Evolutionary conservation across 2,888 invertebrate species (phyloP).

Genomic region (Cephus runcator): DNA sequence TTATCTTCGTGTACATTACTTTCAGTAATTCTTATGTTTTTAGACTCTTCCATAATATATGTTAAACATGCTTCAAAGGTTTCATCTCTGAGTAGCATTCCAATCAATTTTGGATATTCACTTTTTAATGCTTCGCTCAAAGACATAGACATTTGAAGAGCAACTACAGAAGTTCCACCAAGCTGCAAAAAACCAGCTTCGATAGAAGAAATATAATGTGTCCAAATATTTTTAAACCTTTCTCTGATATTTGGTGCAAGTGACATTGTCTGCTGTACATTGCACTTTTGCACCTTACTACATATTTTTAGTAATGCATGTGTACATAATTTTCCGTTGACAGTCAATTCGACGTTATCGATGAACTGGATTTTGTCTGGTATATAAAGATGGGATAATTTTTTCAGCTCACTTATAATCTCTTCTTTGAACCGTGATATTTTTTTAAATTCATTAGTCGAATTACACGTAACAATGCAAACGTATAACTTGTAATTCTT

Average conservation of each 20-base stretch:
- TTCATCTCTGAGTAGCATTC: constrained; percentile 68
- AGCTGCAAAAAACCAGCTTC: constrained; percentile 69
- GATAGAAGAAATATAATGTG: constrained; percentile 36
- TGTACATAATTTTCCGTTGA: constrained; percentile 78
- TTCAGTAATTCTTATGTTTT: constrained; percentile 43
- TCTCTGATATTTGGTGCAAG: constrained; percentile 35
- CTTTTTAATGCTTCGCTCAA: constrained; percentile 66
- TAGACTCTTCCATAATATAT: constrained; percentile 40
- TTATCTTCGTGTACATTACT: constrained; percentile 47
- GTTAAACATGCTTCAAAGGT: constrained; percentile 60
- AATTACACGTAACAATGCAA: constrained; percentile 65
- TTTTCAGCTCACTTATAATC: constrained; percentile 59
- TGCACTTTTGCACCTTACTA: constrained; percentile 49
- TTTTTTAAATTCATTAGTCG: constrained; percentile 39
- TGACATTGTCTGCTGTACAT: constrained; percentile 39
- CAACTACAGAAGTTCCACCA: constrained; percentile 80
- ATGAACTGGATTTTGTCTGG: constrained; percentile 76
- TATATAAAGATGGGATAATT: constrained; percentile 68
- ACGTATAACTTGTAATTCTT: constrained; percentile 49
- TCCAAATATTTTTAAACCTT: constrained; percentile 41
- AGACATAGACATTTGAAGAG: constrained; percentile 73
- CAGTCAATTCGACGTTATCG: constrained; percentile 71
- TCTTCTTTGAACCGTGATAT: constrained; percentile 50
- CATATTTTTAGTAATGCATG: constrained; percentile 65
- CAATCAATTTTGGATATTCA: constrained; percentile 69